phyloP scores from a whole-genome alignment of 2,113 vertebrate species.

The Mustela lutreola region DNA sequence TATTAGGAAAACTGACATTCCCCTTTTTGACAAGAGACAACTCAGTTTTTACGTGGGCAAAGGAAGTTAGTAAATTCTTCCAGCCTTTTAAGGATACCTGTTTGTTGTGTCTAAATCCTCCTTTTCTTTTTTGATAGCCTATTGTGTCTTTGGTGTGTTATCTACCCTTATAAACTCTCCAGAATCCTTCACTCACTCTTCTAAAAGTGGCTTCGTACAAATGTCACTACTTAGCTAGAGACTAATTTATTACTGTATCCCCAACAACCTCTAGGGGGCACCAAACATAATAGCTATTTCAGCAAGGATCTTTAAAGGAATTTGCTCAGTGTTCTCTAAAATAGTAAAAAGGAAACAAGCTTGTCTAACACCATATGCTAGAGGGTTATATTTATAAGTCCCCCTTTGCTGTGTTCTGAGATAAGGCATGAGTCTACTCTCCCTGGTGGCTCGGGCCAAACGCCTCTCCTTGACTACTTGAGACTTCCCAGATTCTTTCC shows the following conservation, averaged over 20 bases:
- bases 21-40: not conserved
- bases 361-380: not conserved
- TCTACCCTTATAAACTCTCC: not conserved
- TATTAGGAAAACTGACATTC: not conserved
- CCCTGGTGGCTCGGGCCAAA: not conserved
- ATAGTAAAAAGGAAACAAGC: not conserved
- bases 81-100: not conserved
- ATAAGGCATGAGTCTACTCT: not conserved
- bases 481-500: not conserved
- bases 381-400: not conserved
- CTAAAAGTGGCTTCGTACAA: not conserved
- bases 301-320: slow-evolving; percentile 13
- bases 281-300: slow-evolving; percentile 29
- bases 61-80: not conserved
- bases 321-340: not conserved
- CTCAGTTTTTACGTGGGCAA: not conserved
- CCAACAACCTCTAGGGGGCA: slow-evolving; percentile 51
- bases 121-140: not conserved
- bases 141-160: not conserved
- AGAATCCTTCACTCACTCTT: not conserved
- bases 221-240: not conserved
- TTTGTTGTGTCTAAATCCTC: not conserved
- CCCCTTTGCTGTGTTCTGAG: not conserved
- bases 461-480: not conserved
- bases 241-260: slow-evolving; percentile 19